Conservation (phyloP, 2,888 invertebrate species). For the Zele albiditarsus region DNA sequence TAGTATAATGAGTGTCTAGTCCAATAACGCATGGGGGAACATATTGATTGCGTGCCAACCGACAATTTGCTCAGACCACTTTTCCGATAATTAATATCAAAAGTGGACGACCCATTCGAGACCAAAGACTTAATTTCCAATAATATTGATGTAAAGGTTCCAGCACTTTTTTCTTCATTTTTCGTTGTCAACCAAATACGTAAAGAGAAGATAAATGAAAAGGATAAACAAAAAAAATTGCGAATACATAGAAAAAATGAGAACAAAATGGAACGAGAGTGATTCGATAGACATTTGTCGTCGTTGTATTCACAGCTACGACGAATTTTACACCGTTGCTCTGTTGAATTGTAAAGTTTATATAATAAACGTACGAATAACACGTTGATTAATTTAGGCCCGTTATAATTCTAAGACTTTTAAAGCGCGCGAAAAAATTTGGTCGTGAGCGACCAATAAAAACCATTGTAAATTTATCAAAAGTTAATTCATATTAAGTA, state of each 20-base stretch:
- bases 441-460: constrained; percentile 5
- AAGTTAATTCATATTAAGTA: constrained; percentile 28
- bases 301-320: constrained; percentile 42
- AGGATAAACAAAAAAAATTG: constrained; percentile 6
- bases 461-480: constrained; percentile 34
- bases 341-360: constrained; percentile 69
- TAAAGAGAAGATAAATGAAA: not conserved
- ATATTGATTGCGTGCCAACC: constrained; percentile 61
- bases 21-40: constrained; percentile 27
- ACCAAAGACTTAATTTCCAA: constrained; percentile 67
- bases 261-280: constrained; percentile 29
- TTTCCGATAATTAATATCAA: constrained; percentile 55
- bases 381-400: constrained; percentile 67
- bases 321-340: constrained; percentile 56
- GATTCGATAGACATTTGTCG: constrained; percentile 44
- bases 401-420: constrained; percentile 62
- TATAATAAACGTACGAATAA: constrained; percentile 59
- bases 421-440: constrained; percentile 43
- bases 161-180: constrained; percentile 4
- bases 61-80: constrained; percentile 70
- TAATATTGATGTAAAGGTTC: constrained; percentile 47
- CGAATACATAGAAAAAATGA: not conserved
- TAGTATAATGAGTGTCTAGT: constrained; percentile 23
- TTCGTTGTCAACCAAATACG: not conserved
- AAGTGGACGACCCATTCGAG: constrained; percentile 67